Percentiles rank a stretch among this genome's conserved stretches.
These are phyloP conservation scores for Tarsius wallacei DNA, from an alignment of 2,797 vertebrate genomes.

Conservation along the genomic window DNA sequence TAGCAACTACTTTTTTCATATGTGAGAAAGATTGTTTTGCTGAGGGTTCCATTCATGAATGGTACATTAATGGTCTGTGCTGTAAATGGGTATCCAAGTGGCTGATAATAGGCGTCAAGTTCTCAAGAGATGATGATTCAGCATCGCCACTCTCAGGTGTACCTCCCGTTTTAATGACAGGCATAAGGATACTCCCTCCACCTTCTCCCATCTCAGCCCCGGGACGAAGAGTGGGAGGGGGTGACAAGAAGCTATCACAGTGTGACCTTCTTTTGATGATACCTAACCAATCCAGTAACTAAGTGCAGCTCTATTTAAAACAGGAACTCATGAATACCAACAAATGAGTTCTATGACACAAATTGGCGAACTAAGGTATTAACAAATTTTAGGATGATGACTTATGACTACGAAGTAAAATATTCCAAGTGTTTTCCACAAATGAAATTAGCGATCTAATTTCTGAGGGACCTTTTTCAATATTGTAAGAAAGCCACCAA, in stretches of 20 bases:
- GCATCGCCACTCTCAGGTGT: too few relatives aligned
- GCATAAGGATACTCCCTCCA: too few relatives aligned
- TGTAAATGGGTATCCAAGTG: constrained; percentile 51
- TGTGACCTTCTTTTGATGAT: too few relatives aligned
- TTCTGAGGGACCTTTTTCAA: constrained; percentile 52
- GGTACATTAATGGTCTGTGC: constrained; percentile 47
- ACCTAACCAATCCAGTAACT: background rate
- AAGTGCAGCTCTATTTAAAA: constrained; percentile 55
- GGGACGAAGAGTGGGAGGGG: too few relatives aligned
- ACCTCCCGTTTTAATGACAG: too few relatives aligned
- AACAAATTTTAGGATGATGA: constrained; percentile 65
- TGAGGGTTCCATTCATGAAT: constrained; percentile 30
- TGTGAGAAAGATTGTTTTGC: constrained; percentile 63
- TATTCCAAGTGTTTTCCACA: constrained; percentile 56
- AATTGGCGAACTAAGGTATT: constrained; percentile 55
- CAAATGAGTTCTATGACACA: constrained; percentile 25
- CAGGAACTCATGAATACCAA: constrained; percentile 47
- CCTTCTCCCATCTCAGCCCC: too few relatives aligned
- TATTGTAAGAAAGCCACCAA: constrained; percentile 64
- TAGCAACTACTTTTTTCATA: constrained; percentile 73
- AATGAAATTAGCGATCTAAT: constrained; percentile 57
- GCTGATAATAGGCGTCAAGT: background rate
- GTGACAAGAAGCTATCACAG: too few relatives aligned
- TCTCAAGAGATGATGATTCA: background rate
- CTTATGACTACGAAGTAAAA: constrained; percentile 67